phyloP scores from a whole-genome alignment of 2,888 invertebrate species.

The Axea sp. region DNA sequence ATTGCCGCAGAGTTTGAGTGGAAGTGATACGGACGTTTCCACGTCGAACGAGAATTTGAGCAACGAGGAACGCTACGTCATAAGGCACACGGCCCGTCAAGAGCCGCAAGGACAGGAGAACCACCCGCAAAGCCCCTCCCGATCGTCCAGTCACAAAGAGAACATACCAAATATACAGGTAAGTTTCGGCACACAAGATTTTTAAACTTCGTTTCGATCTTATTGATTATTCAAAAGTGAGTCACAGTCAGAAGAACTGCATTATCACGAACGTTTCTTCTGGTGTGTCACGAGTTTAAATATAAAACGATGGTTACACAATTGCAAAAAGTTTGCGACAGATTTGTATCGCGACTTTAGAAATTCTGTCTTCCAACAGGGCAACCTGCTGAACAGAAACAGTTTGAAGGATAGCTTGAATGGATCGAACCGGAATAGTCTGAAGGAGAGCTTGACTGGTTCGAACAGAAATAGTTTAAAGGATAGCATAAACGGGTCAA shows the following conservation, averaged over 20 bases:
- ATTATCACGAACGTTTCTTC: not conserved
- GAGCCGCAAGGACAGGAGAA: conserved; percentile 96
- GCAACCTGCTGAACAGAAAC: conserved; percentile 76
- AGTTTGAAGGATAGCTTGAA: conserved; percentile 76
- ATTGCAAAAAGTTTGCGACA: conserved; percentile 8
- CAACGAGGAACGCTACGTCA: conserved; percentile 90
- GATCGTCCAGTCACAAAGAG: conserved; percentile 80
- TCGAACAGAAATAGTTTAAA: conserved; percentile 77
- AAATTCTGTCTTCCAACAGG: conserved; percentile 65
- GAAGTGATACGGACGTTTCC: conserved; percentile 94
- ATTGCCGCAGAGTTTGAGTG: conserved; percentile 88
- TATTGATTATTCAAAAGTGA: conserved; percentile 19
- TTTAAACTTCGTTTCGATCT: no score
- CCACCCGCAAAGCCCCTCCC: conserved; percentile 82
- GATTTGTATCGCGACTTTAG: conserved; percentile 14
- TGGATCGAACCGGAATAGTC: conserved; percentile 77
- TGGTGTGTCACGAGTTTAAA: no score
- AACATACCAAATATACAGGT: conserved; percentile 78
- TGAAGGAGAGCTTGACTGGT: conserved; percentile 77
- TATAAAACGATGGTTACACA: conserved; percentile 10
- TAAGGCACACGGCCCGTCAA: conserved; percentile 89
- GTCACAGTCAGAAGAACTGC: not conserved
- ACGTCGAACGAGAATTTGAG: conserved; percentile 94
- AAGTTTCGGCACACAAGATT: no score
- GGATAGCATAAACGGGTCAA: conserved; percentile 78